A percentile compares a stretch with the other conserved stretches of the same genome.
Conservation (phyloP, 2,113 vertebrate species). For the Mobula hypostoma region DNA sequence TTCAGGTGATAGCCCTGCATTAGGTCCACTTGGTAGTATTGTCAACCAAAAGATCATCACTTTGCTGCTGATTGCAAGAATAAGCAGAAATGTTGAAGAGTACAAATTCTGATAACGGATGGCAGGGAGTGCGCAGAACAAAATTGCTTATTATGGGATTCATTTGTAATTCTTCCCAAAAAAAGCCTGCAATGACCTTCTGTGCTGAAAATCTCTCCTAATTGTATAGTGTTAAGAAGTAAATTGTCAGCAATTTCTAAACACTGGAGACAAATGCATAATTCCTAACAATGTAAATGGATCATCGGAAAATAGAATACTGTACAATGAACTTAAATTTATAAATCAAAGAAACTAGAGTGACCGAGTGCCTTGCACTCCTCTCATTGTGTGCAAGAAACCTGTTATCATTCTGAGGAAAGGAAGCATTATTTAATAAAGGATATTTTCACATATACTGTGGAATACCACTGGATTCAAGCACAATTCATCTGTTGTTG, state of each 20-base stretch:
- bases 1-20: no score
- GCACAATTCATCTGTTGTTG: no score
- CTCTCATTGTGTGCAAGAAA: neutral
- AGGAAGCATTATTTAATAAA: no score
- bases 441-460: no score
- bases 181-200: neutral
- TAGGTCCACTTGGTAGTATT: no score
- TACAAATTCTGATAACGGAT: neutral
- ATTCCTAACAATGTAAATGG: neutral
- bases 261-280: neutral
- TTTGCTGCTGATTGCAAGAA: no score
- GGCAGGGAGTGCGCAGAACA: no score
- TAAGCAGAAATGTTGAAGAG: neutral
- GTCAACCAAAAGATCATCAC: no score
- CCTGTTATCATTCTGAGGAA: neutral
- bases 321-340: neutral
- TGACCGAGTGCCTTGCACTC: neutral
- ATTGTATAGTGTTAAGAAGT: neutral
- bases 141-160: neutral
- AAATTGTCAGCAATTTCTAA: neutral
- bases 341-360: neutral
- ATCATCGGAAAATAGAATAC: neutral
- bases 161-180: neutral
- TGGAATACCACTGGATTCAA: no score
- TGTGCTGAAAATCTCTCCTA: neutral